phyloP scores from a whole-genome alignment of 2,797 vertebrate species.

The Mallotus villosus region DNA sequence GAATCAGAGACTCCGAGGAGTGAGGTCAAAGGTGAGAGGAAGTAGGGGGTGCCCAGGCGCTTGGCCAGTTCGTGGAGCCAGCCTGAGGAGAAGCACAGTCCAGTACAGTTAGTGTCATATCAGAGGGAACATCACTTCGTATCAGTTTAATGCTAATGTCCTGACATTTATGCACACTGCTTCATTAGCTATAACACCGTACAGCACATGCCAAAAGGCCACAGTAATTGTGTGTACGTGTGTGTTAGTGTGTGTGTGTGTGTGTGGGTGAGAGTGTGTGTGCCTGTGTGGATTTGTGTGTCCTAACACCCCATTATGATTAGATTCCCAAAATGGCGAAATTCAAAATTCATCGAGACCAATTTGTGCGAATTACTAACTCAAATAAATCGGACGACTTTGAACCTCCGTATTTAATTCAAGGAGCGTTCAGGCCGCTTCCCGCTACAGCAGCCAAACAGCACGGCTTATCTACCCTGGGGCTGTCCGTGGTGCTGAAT shows the following conservation, averaged over 20 bases:
- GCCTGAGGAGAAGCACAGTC: slow-evolving; percentile 56
- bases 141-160: slow-evolving; percentile 38
- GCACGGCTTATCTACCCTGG: background rate
- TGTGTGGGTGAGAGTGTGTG: slow-evolving; percentile 25
- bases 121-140: background rate
- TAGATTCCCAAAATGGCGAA: too few species aligned
- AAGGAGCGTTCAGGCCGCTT: too few species aligned
- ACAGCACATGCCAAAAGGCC: slow-evolving; percentile 19
- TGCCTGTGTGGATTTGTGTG: slow-evolving; percentile 11
- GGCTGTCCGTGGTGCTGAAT: background rate
- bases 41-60: slow-evolving; percentile 81
- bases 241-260: slow-evolving; percentile 26
- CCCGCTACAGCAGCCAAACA: background rate
- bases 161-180: slow-evolving; percentile 39
- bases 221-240: slow-evolving; percentile 16
- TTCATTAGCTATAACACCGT: slow-evolving; percentile 34
- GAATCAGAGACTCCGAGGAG: slow-evolving; percentile 60
- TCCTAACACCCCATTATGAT: background rate
- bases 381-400: too few species aligned
- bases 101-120: background rate
- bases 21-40: slow-evolving; percentile 67
- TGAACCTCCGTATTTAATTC: too few species aligned
- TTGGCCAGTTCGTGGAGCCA: slow-evolving; percentile 85
- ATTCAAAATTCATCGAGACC: too few species aligned
- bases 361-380: too few species aligned